Conservation (phyloP, 1,140 invertebrate species). For the Centruroides sculpturatus region DNA sequence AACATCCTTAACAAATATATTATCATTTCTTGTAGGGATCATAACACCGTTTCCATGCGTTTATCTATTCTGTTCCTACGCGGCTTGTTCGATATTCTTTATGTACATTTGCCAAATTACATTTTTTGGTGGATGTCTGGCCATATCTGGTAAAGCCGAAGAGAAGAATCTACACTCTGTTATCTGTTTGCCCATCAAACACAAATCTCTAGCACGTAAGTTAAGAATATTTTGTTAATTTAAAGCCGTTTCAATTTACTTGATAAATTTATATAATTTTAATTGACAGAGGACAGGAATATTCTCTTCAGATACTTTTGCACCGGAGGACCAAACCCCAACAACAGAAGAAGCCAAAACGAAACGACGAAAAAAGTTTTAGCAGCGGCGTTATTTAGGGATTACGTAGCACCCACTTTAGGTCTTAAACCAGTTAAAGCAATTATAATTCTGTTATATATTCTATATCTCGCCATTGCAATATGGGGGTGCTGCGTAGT, state of each 20-base stretch:
- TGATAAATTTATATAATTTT: too few relatives aligned
- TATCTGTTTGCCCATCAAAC: too few relatives aligned
- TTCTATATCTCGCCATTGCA: constrained; percentile 61
- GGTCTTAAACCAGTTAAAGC: constrained; percentile 60
- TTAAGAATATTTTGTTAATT: too few relatives aligned
- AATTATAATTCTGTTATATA: constrained; percentile 58
- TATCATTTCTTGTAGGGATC: constrained; percentile 90
- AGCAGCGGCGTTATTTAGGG: constrained; percentile 71
- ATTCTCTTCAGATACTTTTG: constrained; percentile 61
- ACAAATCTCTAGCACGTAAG: too few relatives aligned
- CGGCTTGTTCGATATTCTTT: constrained; percentile 75
- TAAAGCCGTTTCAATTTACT: too few relatives aligned
- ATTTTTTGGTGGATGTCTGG: constrained; percentile 81
- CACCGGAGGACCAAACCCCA: constrained; percentile 53
- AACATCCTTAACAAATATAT: constrained; percentile 91
- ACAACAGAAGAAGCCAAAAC: constrained; percentile 46
- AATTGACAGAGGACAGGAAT: constrained; percentile 2
- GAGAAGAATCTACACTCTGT: constrained; percentile 60
- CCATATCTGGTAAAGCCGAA: constrained; percentile 74
- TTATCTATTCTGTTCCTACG: constrained; percentile 90
- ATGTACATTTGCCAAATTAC: constrained; percentile 90
- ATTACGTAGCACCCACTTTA: constrained; percentile 56
- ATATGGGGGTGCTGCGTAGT: constrained; percentile 74
- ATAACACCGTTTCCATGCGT: constrained; percentile 87
- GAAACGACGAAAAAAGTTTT: constrained; percentile 70